phyloP scores from a whole-genome alignment of 1,140 invertebrate species.

The Caerostris extrusa region DNA sequence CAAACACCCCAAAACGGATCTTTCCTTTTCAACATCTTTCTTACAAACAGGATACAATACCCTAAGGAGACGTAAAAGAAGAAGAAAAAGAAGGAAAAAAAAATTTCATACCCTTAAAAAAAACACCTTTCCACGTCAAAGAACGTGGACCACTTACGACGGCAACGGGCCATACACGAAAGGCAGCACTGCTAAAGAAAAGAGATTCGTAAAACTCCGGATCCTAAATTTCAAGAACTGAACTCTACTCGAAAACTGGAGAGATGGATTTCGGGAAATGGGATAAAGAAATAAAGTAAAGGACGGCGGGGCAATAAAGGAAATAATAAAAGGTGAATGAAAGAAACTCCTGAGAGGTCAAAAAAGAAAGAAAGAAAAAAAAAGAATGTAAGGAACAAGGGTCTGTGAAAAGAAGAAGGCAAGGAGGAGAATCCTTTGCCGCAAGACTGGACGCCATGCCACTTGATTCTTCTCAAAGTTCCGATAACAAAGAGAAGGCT shows the following conservation, averaged over 20 bases:
- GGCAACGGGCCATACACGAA: not conserved
- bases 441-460: not conserved
- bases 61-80: too few relatives aligned
- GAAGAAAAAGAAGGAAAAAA: not conserved
- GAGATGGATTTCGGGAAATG: not conserved
- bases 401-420: not conserved
- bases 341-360: not conserved
- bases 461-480: constrained; percentile 31
- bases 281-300: not conserved
- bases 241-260: not conserved
- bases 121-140: not conserved
- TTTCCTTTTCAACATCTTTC: not conserved
- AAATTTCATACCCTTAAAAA: not conserved
- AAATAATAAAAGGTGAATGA: constrained; percentile 49
- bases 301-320: not conserved
- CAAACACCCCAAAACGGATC: not conserved
- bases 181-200: too few relatives aligned
- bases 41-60: not conserved
- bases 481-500: constrained; percentile 60
- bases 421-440: not conserved
- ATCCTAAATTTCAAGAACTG: not conserved
- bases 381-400: not conserved
- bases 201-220: not conserved
- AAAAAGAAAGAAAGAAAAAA: not conserved
- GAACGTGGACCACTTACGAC: not conserved